A percentile compares a stretch with the other conserved stretches of the same genome.
These are phyloP conservation scores for Meleagris gallopavo DNA, from an alignment of 2,113 vertebrate genomes.

Conservation along the genomic window DNA sequence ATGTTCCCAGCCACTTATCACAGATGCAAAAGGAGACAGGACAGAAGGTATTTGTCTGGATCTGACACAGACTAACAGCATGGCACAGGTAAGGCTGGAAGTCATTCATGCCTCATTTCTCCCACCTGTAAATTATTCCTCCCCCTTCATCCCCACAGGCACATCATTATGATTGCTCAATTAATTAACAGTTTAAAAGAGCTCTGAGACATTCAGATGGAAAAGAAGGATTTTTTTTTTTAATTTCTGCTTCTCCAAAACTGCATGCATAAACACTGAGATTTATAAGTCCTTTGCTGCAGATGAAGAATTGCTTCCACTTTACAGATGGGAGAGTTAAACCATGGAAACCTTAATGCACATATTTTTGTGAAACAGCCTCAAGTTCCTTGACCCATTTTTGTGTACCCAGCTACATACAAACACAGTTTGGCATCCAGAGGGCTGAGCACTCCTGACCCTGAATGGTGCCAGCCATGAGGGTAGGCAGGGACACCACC, in stretches of 20 bases:
- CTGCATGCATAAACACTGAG: not conserved
- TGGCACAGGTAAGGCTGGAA: constrained; percentile 43
- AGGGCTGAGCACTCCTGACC: not conserved
- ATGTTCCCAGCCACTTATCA: not conserved
- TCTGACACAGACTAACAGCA: constrained; percentile 56
- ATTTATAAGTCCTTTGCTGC: not conserved
- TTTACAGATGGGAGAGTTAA: not conserved
- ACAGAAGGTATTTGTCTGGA: constrained; percentile 64
- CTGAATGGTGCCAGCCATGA: not conserved
- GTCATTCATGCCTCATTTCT: constrained; percentile 72
- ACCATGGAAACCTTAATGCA: not conserved
- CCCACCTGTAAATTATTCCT: constrained; percentile 66
- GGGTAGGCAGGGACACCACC: not conserved
- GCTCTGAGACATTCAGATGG: not conserved
- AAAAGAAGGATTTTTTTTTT: not conserved
- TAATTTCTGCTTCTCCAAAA: constrained; percentile 18
- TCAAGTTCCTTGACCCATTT: not conserved
- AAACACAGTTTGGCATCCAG: not conserved
- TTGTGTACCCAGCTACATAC: not conserved
- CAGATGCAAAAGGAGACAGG: constrained; percentile 42
- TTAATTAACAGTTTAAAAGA: constrained; percentile 61
- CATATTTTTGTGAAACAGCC: not conserved
- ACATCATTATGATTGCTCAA: constrained; percentile 59
- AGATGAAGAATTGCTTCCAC: not conserved
- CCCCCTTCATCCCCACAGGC: constrained; percentile 16